Evolutionary conservation across 1,140 invertebrate genomes (phyloP), one percentile per base, ranked within the genome.

Genomic region (Caenorhabditis briggsae): DNA sequence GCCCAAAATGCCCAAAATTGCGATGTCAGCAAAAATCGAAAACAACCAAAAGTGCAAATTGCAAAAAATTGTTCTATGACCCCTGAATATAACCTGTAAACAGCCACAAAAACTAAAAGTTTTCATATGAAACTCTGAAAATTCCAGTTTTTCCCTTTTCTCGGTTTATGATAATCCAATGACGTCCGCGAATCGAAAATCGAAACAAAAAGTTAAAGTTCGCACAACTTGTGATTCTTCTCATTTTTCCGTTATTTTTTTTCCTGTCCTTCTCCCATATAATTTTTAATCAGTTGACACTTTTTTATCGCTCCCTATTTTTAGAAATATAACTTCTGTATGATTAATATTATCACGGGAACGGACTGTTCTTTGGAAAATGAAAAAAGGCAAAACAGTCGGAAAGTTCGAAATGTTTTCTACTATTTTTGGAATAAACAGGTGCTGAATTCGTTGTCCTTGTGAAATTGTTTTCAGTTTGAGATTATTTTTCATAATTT

Each of bases 151-250:
- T 58, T 58, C 56, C 56, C 16, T 14, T 58, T n/a, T 58, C 6
- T n/a, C 14, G n/a, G 6, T 53, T 16, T 53, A 53, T 61, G n/a
- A 61, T 14, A 70, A 70, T 41, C 12, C 18, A 70, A 70, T 78
- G 70, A 78, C 70, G 70, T 50, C 43, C 33, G 3, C n/a, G 12
- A 78, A 78, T 46, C 70, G 70, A 78, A 78, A 78, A 78, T 78
- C 70, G 46, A 78, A 78, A 43, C 25, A 41, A 48, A 78, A 78
- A 43, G 70, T 78, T 50, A 23, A 78, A 78, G 46, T 78, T 50
- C 43, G 70, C 20, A 78, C 43, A 78, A 78, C 70, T 78, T 78
- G 70, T 50, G 70, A 78, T 78, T 1, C 0, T 78, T 46, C 23
- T 50, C 16, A 23, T 78, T 5, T 53, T 78, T 50, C 8, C 8